These are phyloP conservation scores for Uropsilus gracilis DNA, from an alignment of 2,113 vertebrate genomes.

Conservation along the genomic window DNA sequence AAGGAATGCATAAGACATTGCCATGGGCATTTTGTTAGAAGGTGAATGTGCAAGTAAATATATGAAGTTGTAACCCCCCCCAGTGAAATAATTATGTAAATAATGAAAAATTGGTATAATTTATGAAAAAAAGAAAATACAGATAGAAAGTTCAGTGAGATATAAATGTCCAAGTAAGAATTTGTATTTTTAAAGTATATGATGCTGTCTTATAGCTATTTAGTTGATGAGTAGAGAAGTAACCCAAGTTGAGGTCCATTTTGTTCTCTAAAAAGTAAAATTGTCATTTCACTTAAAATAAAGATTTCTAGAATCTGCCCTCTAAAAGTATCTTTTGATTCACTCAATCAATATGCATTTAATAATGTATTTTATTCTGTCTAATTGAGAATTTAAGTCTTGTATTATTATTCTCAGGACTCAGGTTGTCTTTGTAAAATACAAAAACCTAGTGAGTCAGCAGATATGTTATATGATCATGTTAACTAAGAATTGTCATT, in stretches of 20 bases:
- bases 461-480: neutral
- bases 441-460: neutral
- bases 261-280: neutral
- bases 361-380: neutral
- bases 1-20: no score
- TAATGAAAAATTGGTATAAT: neutral
- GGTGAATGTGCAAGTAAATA: no score
- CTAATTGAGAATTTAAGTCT: constrained; percentile 22
- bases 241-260: neutral
- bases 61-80: no score
- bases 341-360: neutral
- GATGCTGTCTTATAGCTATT: neutral
- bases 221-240: neutral
- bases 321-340: constrained; percentile 1
- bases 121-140: neutral
- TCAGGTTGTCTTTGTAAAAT: neutral
- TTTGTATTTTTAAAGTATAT: neutral
- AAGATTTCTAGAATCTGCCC: neutral
- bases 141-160: neutral
- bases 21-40: no score
- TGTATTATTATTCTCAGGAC: neutral
- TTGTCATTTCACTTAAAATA: neutral
- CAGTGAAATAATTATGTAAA: no score
- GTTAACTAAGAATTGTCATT: neutral
- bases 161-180: neutral